Evolutionary conservation across 2,888 invertebrate genomes (phyloP).

Genomic region (Brachynemurus nebulosus): DNA sequence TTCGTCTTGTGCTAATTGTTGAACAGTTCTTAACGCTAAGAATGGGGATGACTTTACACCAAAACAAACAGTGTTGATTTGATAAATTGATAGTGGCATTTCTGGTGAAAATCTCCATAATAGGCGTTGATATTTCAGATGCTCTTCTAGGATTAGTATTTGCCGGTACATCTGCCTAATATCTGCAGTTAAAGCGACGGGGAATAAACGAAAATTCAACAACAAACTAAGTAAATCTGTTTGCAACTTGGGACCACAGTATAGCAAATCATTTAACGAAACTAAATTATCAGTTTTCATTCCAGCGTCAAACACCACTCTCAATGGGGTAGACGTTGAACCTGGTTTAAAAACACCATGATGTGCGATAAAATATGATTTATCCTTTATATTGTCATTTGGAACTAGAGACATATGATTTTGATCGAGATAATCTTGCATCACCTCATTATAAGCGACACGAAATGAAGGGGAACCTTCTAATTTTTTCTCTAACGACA

Average conservation of each 20-base stretch:
- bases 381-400: not conserved
- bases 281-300: not conserved
- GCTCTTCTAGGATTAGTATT: slow-evolving; percentile 7
- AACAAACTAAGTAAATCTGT: slow-evolving; percentile 9
- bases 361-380: slow-evolving; percentile 8
- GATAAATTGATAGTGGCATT: slow-evolving; percentile 2
- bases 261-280: slow-evolving; percentile 10
- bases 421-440: not conserved
- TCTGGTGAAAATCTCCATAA: slow-evolving; percentile 7
- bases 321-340: slow-evolving; percentile 4
- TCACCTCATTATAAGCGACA: not conserved
- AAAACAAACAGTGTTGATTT: slow-evolving; percentile 10
- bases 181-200: slow-evolving; percentile 12
- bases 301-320: slow-evolving; percentile 9
- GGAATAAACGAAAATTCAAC: slow-evolving; percentile 10
- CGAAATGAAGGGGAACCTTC: too few species aligned
- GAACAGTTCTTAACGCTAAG: slow-evolving; percentile 10
- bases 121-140: slow-evolving; percentile 10
- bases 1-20: slow-evolving; percentile 10
- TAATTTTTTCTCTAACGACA: too few species aligned
- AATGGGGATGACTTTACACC: slow-evolving; percentile 10
- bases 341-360: slow-evolving; percentile 3
- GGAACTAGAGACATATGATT: not conserved
- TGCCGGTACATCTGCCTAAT: slow-evolving; percentile 13
- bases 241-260: slow-evolving; percentile 12